Conservation (phyloP, 2,113 vertebrate species). For the Xenopus borealis region DNA sequence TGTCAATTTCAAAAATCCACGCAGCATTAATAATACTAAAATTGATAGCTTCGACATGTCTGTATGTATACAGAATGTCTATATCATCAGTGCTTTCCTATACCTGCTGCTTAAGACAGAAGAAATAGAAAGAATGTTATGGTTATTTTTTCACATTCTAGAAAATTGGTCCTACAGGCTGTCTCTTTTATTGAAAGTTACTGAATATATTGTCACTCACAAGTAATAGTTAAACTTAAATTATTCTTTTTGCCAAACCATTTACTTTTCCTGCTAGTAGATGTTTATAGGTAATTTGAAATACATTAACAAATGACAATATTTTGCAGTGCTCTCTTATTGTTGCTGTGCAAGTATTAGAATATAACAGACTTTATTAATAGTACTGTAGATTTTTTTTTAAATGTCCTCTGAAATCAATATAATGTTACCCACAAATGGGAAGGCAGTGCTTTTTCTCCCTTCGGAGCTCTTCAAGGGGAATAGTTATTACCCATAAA, state of each 20-base stretch:
- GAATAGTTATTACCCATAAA: no score
- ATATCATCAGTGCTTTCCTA: slow-evolving; percentile 18
- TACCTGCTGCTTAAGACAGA: slow-evolving; percentile 29
- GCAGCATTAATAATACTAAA: slow-evolving; percentile 32
- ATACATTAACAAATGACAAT: no score
- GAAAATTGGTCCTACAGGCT: not conserved
- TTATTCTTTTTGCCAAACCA: slow-evolving; percentile 1
- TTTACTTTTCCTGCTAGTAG: not conserved
- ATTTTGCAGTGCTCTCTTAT: no score
- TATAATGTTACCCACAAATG: no score
- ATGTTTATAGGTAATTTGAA: not conserved
- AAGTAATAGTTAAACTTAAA: not conserved
- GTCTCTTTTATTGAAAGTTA: slow-evolving; percentile 22
- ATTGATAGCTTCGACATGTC: slow-evolving; percentile 5
- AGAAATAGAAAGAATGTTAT: slow-evolving; percentile 20
- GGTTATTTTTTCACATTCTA: slow-evolving; percentile 28
- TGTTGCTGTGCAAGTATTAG: no score
- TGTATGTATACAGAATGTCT: slow-evolving; percentile 18
- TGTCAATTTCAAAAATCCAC: slow-evolving; percentile 28
- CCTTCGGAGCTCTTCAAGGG: no score
- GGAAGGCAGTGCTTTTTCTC: no score
- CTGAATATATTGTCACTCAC: slow-evolving; percentile 5
- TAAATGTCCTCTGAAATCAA: no score
- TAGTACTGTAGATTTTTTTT: no score
- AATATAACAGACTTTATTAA: no score